phyloP scores from a whole-genome alignment of 1,140 invertebrate species.

The Procambarus virginalis region DNA sequence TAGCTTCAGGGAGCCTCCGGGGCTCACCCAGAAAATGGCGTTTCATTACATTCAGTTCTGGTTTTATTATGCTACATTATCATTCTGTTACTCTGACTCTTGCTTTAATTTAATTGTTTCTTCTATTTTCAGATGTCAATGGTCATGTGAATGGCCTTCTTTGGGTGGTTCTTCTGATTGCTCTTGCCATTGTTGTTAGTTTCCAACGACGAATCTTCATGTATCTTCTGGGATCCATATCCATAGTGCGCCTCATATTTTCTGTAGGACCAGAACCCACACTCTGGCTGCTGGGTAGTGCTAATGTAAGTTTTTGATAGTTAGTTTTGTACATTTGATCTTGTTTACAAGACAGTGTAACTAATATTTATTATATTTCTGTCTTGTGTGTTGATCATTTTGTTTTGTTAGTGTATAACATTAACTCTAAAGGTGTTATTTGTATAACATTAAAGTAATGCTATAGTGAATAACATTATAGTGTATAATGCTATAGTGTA shows the following conservation, averaged over 20 bases:
- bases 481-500: too few relatives aligned
- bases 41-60: too few relatives aligned
- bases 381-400: too few relatives aligned
- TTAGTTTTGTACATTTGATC: neutral
- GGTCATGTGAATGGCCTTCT: constrained; percentile 85
- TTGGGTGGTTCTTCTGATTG: constrained; percentile 88
- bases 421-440: too few relatives aligned
- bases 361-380: too few relatives aligned
- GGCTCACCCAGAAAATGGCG: too few relatives aligned
- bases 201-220: constrained; percentile 51
- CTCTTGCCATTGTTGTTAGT: constrained; percentile 85
- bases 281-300: constrained; percentile 86
- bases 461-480: too few relatives aligned
- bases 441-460: neutral
- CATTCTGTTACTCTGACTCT: too few relatives aligned
- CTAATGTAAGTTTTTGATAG: constrained; percentile 80
- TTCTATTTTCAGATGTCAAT: constrained; percentile 27
- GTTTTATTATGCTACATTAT: too few relatives aligned
- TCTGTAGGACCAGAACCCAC: constrained; percentile 94
- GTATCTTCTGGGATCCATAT: constrained; percentile 82
- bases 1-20: too few relatives aligned
- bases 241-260: constrained; percentile 90
- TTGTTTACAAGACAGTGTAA: too few relatives aligned
- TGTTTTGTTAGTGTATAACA: too few relatives aligned
- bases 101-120: neutral